These are phyloP conservation scores for Ctena decussata DNA, from an alignment of 2,888 invertebrate species.

Conservation along the genomic window DNA sequence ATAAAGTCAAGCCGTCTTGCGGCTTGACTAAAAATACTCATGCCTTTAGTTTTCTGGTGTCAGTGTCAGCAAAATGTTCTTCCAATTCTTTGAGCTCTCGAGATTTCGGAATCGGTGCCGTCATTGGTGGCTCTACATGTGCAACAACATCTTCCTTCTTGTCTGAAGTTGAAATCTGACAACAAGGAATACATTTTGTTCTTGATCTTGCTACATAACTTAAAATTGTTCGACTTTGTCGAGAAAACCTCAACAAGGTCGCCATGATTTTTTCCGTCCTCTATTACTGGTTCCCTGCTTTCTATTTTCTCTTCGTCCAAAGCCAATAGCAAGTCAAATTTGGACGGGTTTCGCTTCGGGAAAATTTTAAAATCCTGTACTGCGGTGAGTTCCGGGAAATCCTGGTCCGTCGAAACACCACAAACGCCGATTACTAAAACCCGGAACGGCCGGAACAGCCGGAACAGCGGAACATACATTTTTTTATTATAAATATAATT, in stretches of 20 bases:
- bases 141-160: slow-evolving; percentile 73
- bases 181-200: slow-evolving; percentile 39
- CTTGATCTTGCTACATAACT: slow-evolving; percentile 23
- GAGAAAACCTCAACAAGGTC: slow-evolving; percentile 73
- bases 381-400: too few species aligned
- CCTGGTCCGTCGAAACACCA: too few species aligned
- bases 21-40: too few species aligned
- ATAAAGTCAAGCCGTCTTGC: too few species aligned
- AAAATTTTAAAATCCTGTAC: too few species aligned
- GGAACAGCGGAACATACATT: too few species aligned
- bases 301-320: too few species aligned
- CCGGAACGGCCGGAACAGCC: too few species aligned
- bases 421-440: too few species aligned
- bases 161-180: slow-evolving; percentile 75
- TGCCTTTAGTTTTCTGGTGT: slow-evolving; percentile 75
- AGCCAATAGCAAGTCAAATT: too few species aligned
- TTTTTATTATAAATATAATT: too few species aligned
- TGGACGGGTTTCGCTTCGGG: not conserved
- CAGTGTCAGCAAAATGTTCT: slow-evolving; percentile 76
- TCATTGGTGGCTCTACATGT: slow-evolving; percentile 53
- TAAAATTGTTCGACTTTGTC: slow-evolving; percentile 64
- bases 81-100: slow-evolving; percentile 73
- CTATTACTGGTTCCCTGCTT: not conserved
- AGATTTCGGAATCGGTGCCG: slow-evolving; percentile 65
- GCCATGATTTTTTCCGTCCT: slow-evolving; percentile 75